A percentile compares a stretch with the other conserved stretches of the same genome.
Conservation (phyloP, 1,140 invertebrate genomes). For the Scaptomyza hsui region DNA sequence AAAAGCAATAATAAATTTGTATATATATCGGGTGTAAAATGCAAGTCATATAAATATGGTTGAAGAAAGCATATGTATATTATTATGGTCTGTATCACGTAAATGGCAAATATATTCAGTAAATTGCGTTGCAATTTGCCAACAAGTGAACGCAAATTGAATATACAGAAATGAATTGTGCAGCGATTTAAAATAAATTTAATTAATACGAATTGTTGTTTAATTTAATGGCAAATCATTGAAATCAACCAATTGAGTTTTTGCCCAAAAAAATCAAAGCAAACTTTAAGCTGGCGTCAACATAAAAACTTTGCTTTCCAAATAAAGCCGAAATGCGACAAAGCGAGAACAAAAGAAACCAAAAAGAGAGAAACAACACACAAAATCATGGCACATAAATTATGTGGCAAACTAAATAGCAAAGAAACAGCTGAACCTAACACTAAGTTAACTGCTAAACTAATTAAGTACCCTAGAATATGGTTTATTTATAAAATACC, state of each 20-base stretch:
- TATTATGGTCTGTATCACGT: background rate
- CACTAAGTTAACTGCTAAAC: background rate
- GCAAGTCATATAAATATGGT: constrained; percentile 25
- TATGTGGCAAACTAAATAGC: constrained; percentile 21
- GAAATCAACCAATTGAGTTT: constrained; percentile 43
- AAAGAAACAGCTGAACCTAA: constrained; percentile 1
- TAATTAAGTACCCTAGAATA: constrained; percentile 8
- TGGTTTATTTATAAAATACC: too few relatives aligned
- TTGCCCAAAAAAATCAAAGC: constrained; percentile 18
- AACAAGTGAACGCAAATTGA: constrained; percentile 24
- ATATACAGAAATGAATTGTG: constrained; percentile 22
- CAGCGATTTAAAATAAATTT: constrained; percentile 20
- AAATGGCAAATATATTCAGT: constrained; percentile 19
- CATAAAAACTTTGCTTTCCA: constrained; percentile 45
- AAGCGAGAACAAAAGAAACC: constrained; percentile 37
- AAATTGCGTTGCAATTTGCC: constrained; percentile 24
- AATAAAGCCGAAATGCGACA: constrained; percentile 8
- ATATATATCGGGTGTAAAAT: constrained; percentile 19
- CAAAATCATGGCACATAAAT: constrained; percentile 60
- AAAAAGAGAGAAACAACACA: constrained; percentile 31
- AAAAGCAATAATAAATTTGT: constrained; percentile 48
- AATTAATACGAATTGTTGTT: constrained; percentile 41
- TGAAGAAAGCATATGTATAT: background rate
- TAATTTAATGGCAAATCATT: constrained; percentile 50
- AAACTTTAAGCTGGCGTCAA: constrained; percentile 59